phyloP scores from a whole-genome alignment of 2,888 invertebrate genomes.

The Villa cingulata region DNA sequence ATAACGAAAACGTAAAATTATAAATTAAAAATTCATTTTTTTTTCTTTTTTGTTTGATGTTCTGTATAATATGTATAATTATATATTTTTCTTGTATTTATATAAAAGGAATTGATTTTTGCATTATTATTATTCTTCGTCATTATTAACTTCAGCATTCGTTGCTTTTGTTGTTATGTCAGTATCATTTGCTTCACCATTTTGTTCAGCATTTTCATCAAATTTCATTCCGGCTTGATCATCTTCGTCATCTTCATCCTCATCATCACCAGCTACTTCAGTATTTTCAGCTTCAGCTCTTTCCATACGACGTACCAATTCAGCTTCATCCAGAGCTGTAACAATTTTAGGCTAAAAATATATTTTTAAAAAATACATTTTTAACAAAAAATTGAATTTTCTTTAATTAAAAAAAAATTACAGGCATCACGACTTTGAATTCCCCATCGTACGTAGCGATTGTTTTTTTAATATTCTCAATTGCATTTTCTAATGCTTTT shows the following conservation, averaged over 20 bases:
- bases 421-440: slow-evolving; percentile 89
- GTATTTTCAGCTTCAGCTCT: slow-evolving; percentile 86
- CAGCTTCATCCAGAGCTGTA: slow-evolving; percentile 95
- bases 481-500: slow-evolving; percentile 75
- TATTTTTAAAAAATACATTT: slow-evolving; percentile 1
- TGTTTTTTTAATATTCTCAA: slow-evolving; percentile 70
- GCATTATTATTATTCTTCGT: slow-evolving; percentile 7
- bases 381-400: not conserved
- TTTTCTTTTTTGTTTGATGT: no score
- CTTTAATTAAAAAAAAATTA: slow-evolving; percentile 36
- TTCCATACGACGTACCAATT: slow-evolving; percentile 86
- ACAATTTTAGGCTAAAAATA: slow-evolving; percentile 79
- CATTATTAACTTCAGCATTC: slow-evolving; percentile 1
- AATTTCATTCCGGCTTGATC: slow-evolving; percentile 39
- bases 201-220: slow-evolving; percentile 27
- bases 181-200: slow-evolving; percentile 18
- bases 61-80: no score
- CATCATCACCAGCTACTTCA: slow-evolving; percentile 84
- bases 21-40: no score
- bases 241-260: slow-evolving; percentile 65
- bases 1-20: no score
- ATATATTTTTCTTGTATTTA: not conserved
- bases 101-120: not conserved
- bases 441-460: slow-evolving; percentile 79
- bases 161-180: no score